These are phyloP conservation scores for Augiades crinisus DNA, from an alignment of 2,888 invertebrate species.

Conservation along the genomic window DNA sequence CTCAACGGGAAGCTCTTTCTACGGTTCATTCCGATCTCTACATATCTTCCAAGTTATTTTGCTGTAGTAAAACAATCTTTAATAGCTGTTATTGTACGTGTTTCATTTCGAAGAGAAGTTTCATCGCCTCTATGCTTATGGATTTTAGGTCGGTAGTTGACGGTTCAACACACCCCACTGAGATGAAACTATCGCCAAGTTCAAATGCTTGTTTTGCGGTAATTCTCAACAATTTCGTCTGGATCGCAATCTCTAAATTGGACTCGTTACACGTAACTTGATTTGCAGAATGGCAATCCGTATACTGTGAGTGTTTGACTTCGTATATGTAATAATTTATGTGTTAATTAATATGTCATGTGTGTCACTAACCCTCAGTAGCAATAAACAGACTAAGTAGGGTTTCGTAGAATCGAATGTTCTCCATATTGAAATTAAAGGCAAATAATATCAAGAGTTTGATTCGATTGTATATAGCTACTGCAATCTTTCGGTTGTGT, in stretches of 20 bases:
- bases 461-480: neutral
- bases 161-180: neutral
- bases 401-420: conserved; percentile 2
- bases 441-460: neutral
- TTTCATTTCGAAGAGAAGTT: neutral
- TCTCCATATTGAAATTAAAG: neutral
- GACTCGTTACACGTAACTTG: neutral
- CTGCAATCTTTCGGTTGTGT: too few species aligned
- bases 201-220: neutral
- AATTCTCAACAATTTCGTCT: neutral
- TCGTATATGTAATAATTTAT: neutral
- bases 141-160: neutral
- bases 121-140: neutral
- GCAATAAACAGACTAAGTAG: conserved; percentile 5
- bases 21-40: too few species aligned
- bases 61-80: neutral
- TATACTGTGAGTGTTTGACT: neutral
- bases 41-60: neutral
- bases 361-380: neutral
- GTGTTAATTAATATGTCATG: conserved; percentile 11
- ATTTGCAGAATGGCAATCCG: neutral
- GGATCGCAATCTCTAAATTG: neutral
- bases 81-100: neutral
- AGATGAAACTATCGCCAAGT: neutral
- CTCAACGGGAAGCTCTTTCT: too few species aligned